Evolutionary conservation across 2,113 vertebrate genomes (phyloP).

Genomic region (Burhinus bistriatus): DNA sequence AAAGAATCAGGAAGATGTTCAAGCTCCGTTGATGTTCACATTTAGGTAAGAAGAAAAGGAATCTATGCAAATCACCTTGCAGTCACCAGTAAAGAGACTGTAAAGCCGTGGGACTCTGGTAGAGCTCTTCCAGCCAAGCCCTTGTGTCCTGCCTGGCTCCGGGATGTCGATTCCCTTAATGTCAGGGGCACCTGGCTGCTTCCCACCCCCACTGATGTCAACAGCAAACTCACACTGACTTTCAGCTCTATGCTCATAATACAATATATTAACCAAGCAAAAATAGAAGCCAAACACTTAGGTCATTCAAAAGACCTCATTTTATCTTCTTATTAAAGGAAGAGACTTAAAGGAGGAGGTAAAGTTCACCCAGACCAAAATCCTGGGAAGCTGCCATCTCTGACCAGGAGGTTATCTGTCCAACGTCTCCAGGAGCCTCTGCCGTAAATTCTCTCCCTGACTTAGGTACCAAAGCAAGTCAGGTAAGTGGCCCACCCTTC

Average conservation of each 20-base stretch:
- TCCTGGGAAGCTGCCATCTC: background rate
- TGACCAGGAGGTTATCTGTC: background rate
- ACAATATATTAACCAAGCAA: fast-evolving
- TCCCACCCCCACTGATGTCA: background rate
- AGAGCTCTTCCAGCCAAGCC: background rate
- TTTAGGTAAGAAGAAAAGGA: background rate
- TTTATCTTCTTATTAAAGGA: background rate
- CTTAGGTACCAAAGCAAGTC: background rate
- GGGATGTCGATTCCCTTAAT: fast-evolving
- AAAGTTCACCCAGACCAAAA: background rate
- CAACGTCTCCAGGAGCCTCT: fast-evolving
- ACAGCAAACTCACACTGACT: background rate
- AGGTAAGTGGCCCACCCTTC: background rate
- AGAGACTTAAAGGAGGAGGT: background rate
- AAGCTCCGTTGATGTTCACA: background rate
- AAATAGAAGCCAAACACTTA: background rate
- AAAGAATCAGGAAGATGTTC: constrained; percentile 1
- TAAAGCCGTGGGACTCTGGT: background rate
- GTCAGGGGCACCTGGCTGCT: background rate
- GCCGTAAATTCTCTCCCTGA: background rate
- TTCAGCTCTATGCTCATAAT: background rate
- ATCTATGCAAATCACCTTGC: background rate
- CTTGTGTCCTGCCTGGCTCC: fast-evolving
- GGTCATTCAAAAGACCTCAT: background rate
- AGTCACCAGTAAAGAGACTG: background rate